Conservation (phyloP, 2,888 invertebrate species). For the Lochmaea crataegi region DNA sequence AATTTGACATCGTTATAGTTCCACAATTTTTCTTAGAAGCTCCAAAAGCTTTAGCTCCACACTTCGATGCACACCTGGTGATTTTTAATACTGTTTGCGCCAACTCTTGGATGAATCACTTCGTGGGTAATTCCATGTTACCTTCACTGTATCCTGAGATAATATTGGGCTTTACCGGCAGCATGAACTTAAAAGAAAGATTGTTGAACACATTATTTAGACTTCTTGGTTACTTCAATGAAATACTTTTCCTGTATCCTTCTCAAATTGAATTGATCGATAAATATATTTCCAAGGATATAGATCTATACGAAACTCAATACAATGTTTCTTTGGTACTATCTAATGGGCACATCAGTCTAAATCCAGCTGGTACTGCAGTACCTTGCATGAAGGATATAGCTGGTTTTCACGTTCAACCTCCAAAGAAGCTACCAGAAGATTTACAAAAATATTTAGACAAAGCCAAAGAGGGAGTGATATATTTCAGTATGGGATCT, state of each 20-base stretch:
- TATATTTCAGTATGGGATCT: constrained; percentile 72
- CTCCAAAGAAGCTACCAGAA: constrained; percentile 51
- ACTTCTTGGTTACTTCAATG: constrained; percentile 49
- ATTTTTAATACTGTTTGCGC: constrained; percentile 65
- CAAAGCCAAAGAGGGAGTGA: constrained; percentile 66
- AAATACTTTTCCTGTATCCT: constrained; percentile 44
- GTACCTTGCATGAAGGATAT: constrained; percentile 69
- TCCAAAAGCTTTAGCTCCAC: constrained; percentile 60
- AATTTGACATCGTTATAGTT: constrained; percentile 64
- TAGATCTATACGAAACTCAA: constrained; percentile 48
- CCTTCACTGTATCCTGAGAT: constrained; percentile 67
- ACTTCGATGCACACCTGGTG: constrained; percentile 61
- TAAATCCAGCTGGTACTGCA: constrained; percentile 65
- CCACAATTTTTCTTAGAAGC: constrained; percentile 68
- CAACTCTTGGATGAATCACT: constrained; percentile 64
- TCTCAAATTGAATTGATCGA: constrained; percentile 50
- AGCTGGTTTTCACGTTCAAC: constrained; percentile 67
- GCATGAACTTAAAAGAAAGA: constrained; percentile 68
- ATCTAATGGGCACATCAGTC: constrained; percentile 65
- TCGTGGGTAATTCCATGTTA: constrained; percentile 65
- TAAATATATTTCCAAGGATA: constrained; percentile 52
- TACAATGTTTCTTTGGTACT: constrained; percentile 53
- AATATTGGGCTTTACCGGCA: constrained; percentile 61
- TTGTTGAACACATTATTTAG: constrained; percentile 65
- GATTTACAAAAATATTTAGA: constrained; percentile 68